Evolutionary conservation across 2,797 vertebrate genomes (phyloP), one percentile per base, ranked within the genome.

Genomic region (Onychomys arenicola): DNA sequence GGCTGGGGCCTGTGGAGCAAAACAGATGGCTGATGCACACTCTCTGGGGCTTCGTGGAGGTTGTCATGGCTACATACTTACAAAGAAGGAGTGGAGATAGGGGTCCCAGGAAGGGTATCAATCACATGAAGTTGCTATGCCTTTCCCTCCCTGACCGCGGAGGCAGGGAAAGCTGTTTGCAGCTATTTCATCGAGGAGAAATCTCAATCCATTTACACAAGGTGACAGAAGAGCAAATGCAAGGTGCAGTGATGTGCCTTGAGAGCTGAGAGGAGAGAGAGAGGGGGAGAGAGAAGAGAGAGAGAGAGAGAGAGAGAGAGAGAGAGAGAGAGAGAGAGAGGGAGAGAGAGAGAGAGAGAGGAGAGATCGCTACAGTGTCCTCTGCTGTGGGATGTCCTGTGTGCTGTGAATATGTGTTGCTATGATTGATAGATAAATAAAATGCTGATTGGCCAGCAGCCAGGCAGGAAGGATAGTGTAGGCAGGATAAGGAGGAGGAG

Each of bases 41-140:
- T 71, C 75, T 67, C 46, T 95, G 82, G 61, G 46, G 37, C 6
- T 93, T 81, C 29, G 32, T 87, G 76, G 40, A 93, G 6, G 95
- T 96, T 96, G 95, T 80, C 84, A 77, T 78, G 93, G 91, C 86
- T 91, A 89, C 91, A 52, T 86, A 67, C 21, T 89, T 93, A 46
- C 40, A 59, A 85, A 82, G 76, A 84, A 92, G 73, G 52, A 94
- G 76, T 43, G 49, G 55, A 90, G 57, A 91, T 71, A n/a, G 59
- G 17, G 59, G 32, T 82, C 59, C 46, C n/a, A 43, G 86, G 76
- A 92, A 55, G 32, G 43, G 71, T 43, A 71, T 90, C 43, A 25
- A 5, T 65, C 67, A 73, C 25, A 83, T 0, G 25, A 17, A 75
- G 76, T 82, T 91, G 29, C n/a, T 89, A 67, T 80, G 59, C 16